Percentiles rank a stretch among this genome's conserved stretches.
phyloP scores from a whole-genome alignment of 2,797 vertebrate species.

The Anguilla anguilla region DNA sequence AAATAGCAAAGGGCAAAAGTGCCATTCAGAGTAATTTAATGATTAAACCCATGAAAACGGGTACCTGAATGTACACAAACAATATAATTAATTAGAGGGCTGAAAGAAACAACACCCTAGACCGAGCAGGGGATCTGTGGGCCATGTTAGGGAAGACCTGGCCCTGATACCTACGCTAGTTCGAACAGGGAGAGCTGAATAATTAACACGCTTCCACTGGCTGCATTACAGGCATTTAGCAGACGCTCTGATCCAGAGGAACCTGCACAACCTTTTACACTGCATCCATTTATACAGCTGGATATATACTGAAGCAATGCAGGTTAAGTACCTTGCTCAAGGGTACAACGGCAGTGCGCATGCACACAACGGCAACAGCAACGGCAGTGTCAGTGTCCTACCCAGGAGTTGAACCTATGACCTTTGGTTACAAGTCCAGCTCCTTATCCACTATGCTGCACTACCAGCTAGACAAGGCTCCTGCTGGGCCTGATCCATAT shows the following conservation, averaged over 20 bases:
- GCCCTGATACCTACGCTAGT: neutral
- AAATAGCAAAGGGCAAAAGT: neutral
- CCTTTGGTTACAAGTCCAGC: too few species aligned
- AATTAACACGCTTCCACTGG: neutral
- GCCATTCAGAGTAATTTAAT: neutral
- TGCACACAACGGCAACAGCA: too few species aligned
- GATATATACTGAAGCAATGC: too few species aligned
- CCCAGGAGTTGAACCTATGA: too few species aligned
- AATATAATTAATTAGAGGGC: neutral
- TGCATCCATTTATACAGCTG: too few species aligned
- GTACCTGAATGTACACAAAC: neutral
- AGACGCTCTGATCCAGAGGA: too few species aligned
- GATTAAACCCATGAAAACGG: neutral
- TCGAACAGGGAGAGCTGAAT: neutral
- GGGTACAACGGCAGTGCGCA: too few species aligned
- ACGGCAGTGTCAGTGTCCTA: too few species aligned
- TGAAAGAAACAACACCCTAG: neutral
- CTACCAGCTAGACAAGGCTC: neutral
- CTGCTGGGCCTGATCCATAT: neutral
- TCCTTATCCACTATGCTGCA: too few species aligned
- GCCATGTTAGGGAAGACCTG: neutral
- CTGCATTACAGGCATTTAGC: too few species aligned
- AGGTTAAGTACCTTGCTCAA: too few species aligned
- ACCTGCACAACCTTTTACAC: too few species aligned
- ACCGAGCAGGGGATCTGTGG: neutral